Percentiles rank a stretch among this genome's conserved stretches.
Conservation (phyloP, 2,113 vertebrate species). For the Eulemur rufifrons region DNA sequence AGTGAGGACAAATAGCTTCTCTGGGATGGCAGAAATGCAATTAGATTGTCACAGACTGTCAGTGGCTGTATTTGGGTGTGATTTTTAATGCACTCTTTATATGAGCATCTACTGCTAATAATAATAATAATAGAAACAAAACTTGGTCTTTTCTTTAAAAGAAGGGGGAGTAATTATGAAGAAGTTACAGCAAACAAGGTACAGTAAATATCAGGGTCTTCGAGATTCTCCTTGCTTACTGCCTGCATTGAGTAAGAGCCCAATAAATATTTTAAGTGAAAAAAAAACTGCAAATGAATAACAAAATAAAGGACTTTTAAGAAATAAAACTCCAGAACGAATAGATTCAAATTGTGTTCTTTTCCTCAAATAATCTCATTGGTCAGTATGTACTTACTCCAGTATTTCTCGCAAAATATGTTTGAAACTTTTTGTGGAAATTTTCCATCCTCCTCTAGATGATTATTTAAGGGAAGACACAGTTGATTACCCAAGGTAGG, state of each 20-base stretch:
- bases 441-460: not conserved
- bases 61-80: slow-evolving; percentile 20
- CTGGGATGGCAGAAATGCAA: slow-evolving; percentile 64
- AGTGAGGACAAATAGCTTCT: slow-evolving; percentile 74
- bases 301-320: not conserved
- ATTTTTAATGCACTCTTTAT: slow-evolving; percentile 48
- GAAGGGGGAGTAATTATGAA: not conserved
- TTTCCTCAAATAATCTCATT: not conserved
- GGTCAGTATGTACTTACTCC: not conserved
- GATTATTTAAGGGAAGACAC: not conserved
- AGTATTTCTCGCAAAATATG: not conserved
- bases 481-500: not conserved
- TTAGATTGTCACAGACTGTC: slow-evolving; percentile 66
- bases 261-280: not conserved
- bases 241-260: not conserved
- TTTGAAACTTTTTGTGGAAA: not conserved
- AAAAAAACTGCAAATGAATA: not conserved
- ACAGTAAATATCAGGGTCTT: not conserved
- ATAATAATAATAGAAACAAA: slow-evolving; percentile 43
- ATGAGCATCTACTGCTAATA: slow-evolving; percentile 28
- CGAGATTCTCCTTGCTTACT: not conserved
- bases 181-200: not conserved
- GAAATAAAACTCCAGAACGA: not conserved
- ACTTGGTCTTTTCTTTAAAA: slow-evolving; percentile 15
- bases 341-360: not conserved